Base-by-base conservation (phyloP, 2,797 vertebrate genomes). In the Halcyon leucocephala region DNA sequence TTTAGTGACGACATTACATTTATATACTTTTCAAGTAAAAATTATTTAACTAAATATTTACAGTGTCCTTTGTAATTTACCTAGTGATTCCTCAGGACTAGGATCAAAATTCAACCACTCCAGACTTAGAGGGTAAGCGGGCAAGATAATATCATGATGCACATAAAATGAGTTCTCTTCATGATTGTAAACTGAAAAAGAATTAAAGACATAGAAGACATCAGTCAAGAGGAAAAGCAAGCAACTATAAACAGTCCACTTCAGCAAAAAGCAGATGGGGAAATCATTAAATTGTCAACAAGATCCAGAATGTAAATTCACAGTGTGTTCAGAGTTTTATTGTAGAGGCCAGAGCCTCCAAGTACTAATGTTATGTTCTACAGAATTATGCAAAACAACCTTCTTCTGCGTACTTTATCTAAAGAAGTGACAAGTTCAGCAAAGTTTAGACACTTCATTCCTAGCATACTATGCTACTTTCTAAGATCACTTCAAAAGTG, bases 71-170 rank as follows among this genome's bases (percentile, higher is more conserved):
- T 72, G 67, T n/a, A 41, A 86, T 25, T 98, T 97, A 99, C 99
- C 98, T 82, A 89, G 42, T 88, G 98, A 97, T 91, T 99, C 98
- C 73, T 98, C 98, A 4, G 99, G 99, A 89, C 84, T 99, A n/a
- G 99, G 99, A 97, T 99, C 99, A 97, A 99, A 99, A 97, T 99
- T 99, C 44, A 99, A 97, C 99, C 99, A 99, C 91, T 99, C 99
- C 61, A 99, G 97, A 96, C 99, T 99, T 35, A 99, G 98, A 10
- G 99, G 99, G 93, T 99, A 99, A 5, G 99, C 99, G 48, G 99
- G 99, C 90, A 99, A 97, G 84, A 99, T 97, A 41, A 99, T 98
- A 81, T 99, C 99, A 67, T 99, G 99, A 96, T 99, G 99, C 5
- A 99, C 98, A 46, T 99, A 99, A 81, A 99, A 97, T 8, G 99